A percentile compares a stretch with the other conserved stretches of the same genome.
Evolutionary conservation across 1,140 invertebrate genomes (phyloP).

Genomic region (Drosophila gunungcola): DNA sequence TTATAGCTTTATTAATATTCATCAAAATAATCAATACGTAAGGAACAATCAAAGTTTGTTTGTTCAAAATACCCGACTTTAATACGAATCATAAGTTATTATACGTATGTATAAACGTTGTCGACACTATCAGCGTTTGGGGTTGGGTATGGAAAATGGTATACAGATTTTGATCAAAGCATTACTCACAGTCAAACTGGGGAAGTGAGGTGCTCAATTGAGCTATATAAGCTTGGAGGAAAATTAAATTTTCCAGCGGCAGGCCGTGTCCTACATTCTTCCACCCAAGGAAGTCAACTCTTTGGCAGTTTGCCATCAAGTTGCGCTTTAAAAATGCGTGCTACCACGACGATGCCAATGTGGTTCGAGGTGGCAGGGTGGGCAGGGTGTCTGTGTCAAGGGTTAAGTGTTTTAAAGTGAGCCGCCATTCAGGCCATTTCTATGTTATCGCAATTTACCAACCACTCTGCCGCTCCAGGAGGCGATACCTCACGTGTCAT

Average conservation of each 20-base stretch:
- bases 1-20: too few relatives aligned
- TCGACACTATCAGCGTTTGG: not conserved
- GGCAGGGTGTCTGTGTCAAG: constrained; percentile 38
- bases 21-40: not conserved
- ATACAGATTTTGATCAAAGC: not conserved
- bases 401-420: constrained; percentile 74
- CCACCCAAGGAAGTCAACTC: constrained; percentile 43
- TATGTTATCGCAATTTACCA: constrained; percentile 78
- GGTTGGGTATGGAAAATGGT: not conserved
- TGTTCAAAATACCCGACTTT: not conserved
- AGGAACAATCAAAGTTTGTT: not conserved
- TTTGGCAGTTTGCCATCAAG: constrained; percentile 72
- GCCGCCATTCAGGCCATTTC: constrained; percentile 62
- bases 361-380: not conserved
- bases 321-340: constrained; percentile 75
- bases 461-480: constrained; percentile 44
- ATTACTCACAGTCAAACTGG: not conserved
- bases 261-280: constrained; percentile 34
- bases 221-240: constrained; percentile 10
- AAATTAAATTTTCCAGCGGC: constrained; percentile 56
- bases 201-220: not conserved
- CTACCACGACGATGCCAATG: not conserved
- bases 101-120: too few relatives aligned
- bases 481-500: constrained; percentile 72
- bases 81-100: not conserved